Base-by-base conservation (phyloP, 2,888 invertebrate species). In the Chouioia cunea region DNA sequence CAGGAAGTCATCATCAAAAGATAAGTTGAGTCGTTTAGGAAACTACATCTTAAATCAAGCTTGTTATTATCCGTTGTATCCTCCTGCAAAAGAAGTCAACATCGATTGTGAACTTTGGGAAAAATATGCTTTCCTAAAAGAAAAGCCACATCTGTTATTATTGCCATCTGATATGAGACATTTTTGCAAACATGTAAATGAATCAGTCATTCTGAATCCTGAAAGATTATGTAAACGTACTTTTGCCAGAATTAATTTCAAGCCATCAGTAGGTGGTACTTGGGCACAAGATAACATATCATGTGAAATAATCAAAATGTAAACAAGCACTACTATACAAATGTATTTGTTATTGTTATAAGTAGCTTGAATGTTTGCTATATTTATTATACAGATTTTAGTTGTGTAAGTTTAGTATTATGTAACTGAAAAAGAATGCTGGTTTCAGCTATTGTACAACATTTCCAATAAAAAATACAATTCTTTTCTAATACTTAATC, bases 111-210 rank as follows among this genome's bases (percentile, higher is more conserved):
- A 90, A 74, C 87, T 93, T 73, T 92, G 93, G 87, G 90, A 91
- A 54, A 89, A 90, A 78, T 90, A 91, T 85, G 92, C 91, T n/a
- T 89, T 90, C 70, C 87, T 97, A 75, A 87, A 91, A 12, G 85
- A 87, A 69, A 90, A 92, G 65, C 97, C 97, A 4, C 95, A 97
- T 83, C 79, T 97, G 58, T 87, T 97, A 16, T 86, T 97, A 70
- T 84, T 95, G 76, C 97, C 97, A 0, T 96, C 97, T 3, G 93
- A 93, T 83, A 91, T 97, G 78, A 89, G 92, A 82, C 90, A 92
- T 84, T 97, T 96, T 78, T 88, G 89, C 15, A 88, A 95, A 93
- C 90, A 92, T 77, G 89, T 95, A 20, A 90, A 92, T 77, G 93
- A 92, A 1, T 93, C 93, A 78, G 87, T 95, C 43, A 92, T 94